Conservation (phyloP, 1,140 invertebrate genomes). For the Anastrepha ludens region DNA sequence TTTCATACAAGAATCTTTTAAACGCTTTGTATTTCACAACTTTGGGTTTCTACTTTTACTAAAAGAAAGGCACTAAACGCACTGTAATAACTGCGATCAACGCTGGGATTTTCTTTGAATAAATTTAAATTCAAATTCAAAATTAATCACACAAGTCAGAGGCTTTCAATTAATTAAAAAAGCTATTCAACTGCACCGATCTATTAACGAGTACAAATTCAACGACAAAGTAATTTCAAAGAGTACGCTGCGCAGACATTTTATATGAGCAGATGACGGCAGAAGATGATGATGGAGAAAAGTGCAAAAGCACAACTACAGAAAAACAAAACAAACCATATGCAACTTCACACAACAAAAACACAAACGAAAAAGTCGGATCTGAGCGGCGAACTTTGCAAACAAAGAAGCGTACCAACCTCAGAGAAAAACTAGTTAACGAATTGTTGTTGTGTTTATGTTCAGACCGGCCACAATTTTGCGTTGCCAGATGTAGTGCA, state of each 20-base stretch:
- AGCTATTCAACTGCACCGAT: background rate
- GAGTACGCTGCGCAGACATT: conserved; percentile 46
- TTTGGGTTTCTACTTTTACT: background rate
- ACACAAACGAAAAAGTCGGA: background rate
- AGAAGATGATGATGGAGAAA: background rate
- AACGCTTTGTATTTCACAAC: background rate
- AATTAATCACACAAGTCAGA: background rate
- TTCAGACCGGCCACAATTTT: background rate
- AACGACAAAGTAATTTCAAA: conserved; percentile 25
- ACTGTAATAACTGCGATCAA: background rate
- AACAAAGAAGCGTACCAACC: background rate
- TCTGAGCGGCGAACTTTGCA: background rate
- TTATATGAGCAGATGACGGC: conserved; percentile 26
- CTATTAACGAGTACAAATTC: background rate
- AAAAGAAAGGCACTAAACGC: background rate
- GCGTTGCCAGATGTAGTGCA: background rate
- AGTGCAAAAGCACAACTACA: conserved; percentile 28
- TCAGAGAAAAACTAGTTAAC: too few species aligned
- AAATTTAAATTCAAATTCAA: background rate
- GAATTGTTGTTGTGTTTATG: background rate
- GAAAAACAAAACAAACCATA: background rate
- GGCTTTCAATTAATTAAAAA: background rate
- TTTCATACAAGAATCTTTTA: background rate
- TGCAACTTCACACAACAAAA: background rate
- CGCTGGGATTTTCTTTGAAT: background rate